phyloP scores from a whole-genome alignment of 2,888 invertebrate species.

The Caenorhabditis imperialis region DNA sequence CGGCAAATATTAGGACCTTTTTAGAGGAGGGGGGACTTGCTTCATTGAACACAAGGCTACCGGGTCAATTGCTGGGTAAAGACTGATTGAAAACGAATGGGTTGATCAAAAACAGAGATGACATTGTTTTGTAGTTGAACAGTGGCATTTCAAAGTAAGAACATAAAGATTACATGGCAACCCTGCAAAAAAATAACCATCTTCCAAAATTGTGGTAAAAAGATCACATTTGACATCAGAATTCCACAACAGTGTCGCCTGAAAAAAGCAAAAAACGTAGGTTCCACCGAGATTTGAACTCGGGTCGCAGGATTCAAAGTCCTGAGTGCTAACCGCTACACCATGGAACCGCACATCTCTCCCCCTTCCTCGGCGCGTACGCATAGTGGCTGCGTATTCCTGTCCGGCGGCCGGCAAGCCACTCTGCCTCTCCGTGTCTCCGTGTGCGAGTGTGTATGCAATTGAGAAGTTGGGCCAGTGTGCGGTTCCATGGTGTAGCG shows the following conservation, averaged over 20 bases:
- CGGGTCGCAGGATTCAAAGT: conserved; percentile 69
- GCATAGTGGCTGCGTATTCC: no score
- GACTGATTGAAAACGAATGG: no score
- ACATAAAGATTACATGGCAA: no score
- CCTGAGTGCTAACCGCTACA: conserved; percentile 71
- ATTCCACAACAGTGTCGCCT: no score
- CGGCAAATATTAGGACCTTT: conserved; percentile 32
- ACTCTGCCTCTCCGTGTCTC: neutral
- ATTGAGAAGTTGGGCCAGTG: neutral
- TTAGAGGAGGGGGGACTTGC: neutral
- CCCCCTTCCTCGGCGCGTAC: neutral
- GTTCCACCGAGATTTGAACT: conserved; percentile 71
- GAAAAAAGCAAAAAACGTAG: conserved; percentile 40
- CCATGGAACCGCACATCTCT: conserved; percentile 57
- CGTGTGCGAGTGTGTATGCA: neutral
- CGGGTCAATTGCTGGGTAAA: neutral
- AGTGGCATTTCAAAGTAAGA: no score
- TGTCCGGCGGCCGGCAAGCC: neutral
- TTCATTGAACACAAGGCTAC: conserved; percentile 20
- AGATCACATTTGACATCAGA: no score
- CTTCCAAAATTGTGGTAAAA: no score
- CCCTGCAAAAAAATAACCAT: no score
- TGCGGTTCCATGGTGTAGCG: conserved; percentile 68
- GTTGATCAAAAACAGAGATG: no score
- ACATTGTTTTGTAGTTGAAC: no score